Percentiles rank a stretch among this genome's conserved stretches.
These are phyloP conservation scores for Epinephelus fuscoguttatus DNA, from an alignment of 2,113 vertebrate species.

Conservation along the genomic window DNA sequence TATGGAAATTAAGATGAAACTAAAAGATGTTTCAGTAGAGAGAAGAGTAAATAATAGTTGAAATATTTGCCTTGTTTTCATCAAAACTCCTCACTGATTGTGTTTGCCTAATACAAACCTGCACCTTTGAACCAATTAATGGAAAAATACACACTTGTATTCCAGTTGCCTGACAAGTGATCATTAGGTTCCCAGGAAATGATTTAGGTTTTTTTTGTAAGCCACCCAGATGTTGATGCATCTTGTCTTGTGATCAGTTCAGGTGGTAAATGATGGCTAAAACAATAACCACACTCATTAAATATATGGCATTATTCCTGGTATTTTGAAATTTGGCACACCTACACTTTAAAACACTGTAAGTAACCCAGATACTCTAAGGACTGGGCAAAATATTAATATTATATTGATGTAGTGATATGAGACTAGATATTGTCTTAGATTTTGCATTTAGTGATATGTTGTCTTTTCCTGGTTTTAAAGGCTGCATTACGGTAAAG, in stretches of 20 bases:
- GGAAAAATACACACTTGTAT: neutral
- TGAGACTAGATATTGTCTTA: too few species aligned
- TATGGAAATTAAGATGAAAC: neutral
- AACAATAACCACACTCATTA: neutral
- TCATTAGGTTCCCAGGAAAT: neutral
- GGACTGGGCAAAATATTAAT: too few species aligned
- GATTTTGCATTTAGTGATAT: too few species aligned
- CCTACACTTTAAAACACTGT: neutral
- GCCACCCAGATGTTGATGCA: neutral
- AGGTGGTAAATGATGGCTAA: neutral
- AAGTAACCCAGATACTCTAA: neutral
- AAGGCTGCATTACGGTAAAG: too few species aligned
- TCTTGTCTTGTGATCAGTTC: neutral
- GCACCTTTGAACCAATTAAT: neutral
- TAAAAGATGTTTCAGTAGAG: neutral
- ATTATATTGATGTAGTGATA: too few species aligned
- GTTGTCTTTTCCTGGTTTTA: too few species aligned
- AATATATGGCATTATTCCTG: neutral
- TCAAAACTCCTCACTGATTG: neutral
- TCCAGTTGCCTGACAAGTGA: neutral
- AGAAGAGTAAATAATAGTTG: neutral
- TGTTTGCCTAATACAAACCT: neutral
- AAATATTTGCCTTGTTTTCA: too few species aligned
- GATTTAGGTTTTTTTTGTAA: neutral
- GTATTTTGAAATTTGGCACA: neutral